Evolutionary conservation across 2,888 invertebrate species (phyloP).

Genomic region (Melitaea athalia): DNA sequence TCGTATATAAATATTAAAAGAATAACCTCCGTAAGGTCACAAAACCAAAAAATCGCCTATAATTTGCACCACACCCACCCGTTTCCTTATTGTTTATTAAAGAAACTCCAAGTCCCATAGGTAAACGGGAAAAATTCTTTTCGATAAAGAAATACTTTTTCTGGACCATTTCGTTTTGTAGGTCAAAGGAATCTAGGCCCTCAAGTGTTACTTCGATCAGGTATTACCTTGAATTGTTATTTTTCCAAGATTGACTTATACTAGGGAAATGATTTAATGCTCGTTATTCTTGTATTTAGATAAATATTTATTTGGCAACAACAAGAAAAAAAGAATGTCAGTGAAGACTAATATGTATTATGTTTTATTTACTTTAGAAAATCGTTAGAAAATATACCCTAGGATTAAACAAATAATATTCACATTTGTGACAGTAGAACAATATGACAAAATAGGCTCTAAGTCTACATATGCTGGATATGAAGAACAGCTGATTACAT

Average conservation of each 20-base stretch:
- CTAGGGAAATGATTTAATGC: too few species aligned
- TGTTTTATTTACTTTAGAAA: too few species aligned
- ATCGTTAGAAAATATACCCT: too few species aligned
- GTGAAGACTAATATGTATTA: too few species aligned
- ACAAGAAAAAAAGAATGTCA: too few species aligned
- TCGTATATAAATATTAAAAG: background rate
- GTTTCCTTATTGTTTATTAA: conserved; percentile 64
- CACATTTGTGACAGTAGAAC: too few species aligned
- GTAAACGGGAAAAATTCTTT: conserved; percentile 40
- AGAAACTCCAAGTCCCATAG: conserved; percentile 49
- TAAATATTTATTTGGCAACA: too few species aligned
- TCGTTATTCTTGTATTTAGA: too few species aligned
- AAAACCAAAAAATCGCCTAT: background rate
- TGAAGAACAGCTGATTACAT: too few species aligned
- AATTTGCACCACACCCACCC: conserved; percentile 38
- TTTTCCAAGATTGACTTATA: conserved; percentile 25
- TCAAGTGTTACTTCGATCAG: conserved; percentile 26
- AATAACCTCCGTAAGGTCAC: background rate
- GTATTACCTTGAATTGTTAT: conserved; percentile 21
- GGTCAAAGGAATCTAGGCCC: conserved; percentile 28
- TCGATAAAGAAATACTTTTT: conserved; percentile 31
- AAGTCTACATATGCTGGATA: too few species aligned
- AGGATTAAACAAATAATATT: too few species aligned
- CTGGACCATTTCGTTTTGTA: conserved; percentile 26
- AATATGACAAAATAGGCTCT: too few species aligned